A percentile compares a stretch with the other conserved stretches of the same genome.
These are phyloP conservation scores for Callaeas wilsoni DNA, from an alignment of 2,113 vertebrate genomes.

Conservation along the genomic window DNA sequence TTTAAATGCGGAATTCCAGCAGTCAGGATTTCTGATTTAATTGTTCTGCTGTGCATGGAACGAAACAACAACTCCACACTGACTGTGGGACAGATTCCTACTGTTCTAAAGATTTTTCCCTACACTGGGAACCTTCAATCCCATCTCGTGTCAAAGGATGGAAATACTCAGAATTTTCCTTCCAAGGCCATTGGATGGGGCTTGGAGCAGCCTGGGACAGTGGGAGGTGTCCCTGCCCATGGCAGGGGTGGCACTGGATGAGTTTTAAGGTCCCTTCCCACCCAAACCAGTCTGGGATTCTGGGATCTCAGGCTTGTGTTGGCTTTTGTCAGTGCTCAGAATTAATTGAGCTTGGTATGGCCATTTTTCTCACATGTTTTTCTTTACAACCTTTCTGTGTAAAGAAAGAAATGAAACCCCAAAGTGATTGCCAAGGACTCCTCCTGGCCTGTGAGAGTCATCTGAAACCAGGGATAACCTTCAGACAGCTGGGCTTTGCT, in stretches of 20 bases:
- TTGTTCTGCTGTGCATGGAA: not conserved
- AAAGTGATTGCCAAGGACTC: not conserved
- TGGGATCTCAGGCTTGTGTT: not conserved
- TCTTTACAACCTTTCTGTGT: not conserved
- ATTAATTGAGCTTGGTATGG: not conserved
- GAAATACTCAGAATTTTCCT: not conserved
- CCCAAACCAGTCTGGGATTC: not conserved
- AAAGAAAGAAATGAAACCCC: not conserved
- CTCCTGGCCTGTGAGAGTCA: not conserved
- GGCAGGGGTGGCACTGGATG: not conserved
- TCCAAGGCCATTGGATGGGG: not conserved
- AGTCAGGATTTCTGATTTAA: not conserved
- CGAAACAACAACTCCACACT: not conserved
- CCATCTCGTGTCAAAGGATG: not conserved
- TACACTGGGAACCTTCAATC: not conserved
- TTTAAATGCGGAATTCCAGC: too few species aligned
- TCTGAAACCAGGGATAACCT: not conserved
- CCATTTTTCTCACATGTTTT: not conserved
- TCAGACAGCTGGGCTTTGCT: not conserved
- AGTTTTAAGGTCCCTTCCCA: fast-evolving
- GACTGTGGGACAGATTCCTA: not conserved
- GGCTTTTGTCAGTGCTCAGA: not conserved
- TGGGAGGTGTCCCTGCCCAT: not conserved
- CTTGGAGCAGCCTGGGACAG: not conserved
- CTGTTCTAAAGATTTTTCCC: too few species aligned